Evolutionary conservation across 1,140 invertebrate species (phyloP).

Genomic region (Lanistes nyassanus): DNA sequence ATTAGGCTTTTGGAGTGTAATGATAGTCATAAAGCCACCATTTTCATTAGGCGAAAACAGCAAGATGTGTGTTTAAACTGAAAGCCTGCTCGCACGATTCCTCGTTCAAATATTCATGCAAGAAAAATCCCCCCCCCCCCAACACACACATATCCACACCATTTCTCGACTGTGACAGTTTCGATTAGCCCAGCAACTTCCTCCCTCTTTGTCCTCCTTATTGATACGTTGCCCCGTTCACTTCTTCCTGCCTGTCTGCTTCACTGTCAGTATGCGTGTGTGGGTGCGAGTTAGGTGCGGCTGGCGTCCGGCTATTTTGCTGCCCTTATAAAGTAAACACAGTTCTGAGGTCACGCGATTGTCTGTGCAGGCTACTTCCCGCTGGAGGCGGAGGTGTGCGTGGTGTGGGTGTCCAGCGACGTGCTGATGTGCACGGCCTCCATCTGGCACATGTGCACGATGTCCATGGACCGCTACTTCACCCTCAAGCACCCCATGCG

Average conservation of each 20-base stretch:
- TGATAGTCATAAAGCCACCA: too few relatives aligned
- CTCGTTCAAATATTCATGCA: not conserved
- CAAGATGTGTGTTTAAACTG: too few relatives aligned
- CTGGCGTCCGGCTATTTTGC: too few relatives aligned
- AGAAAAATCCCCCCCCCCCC: not conserved
- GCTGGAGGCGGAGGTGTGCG: constrained; percentile 86
- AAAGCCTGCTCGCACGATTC: too few relatives aligned
- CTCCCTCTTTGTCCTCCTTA: not conserved
- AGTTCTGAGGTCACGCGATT: not conserved
- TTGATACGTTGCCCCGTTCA: not conserved
- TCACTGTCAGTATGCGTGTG: not conserved
- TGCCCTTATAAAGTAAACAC: not conserved
- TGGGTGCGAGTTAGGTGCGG: not conserved
- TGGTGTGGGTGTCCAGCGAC: constrained; percentile 93
- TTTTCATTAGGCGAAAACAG: too few relatives aligned
- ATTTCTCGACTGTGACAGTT: too few relatives aligned
- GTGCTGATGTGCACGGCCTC: constrained; percentile 93
- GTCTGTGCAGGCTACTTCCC: constrained; percentile 87
- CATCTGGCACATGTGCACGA: constrained; percentile 98
- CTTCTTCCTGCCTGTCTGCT: constrained; percentile 3
- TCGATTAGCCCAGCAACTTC: too few relatives aligned
- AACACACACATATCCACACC: constrained; percentile 13
- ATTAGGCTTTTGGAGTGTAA: too few relatives aligned
- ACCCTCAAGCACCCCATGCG: constrained; percentile 65
- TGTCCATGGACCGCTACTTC: constrained; percentile 83